Base-by-base conservation (phyloP, 2,113 vertebrate genomes). In the Dicrurus megarhynchus region DNA sequence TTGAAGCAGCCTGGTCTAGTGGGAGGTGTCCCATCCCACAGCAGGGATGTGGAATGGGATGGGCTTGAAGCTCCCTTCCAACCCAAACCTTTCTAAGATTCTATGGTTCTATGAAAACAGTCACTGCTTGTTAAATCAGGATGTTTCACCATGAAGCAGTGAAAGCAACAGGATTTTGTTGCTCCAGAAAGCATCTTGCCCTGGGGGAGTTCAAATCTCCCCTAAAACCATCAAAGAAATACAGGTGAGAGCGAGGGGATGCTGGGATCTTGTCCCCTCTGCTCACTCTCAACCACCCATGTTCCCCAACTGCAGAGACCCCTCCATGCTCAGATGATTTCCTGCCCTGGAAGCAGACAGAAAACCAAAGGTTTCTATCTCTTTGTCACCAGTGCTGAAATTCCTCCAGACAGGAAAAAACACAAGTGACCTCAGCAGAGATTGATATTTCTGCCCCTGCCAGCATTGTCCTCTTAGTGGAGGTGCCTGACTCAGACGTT, bases 281-380 rank as follows among this genome's bases (percentile, higher is more conserved):
- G 59, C 59, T 81, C 39, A 5, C 49, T 37, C 81, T 28, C 3
- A 4, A 50, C 24, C 41, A 65, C 27, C 28, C 3, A 0, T 22
- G n/a, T 5, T 46, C 65, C 50, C 50, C 0, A 0, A 6, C 23
- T 2, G 1, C 67, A 59, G 19, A 57, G 10, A 18, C 13, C 30
- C 47, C 69, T 84, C 82, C 61, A 24, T 63, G 39, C 70, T 68
- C 17, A 1, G 52, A 57, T 35, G 28, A 18, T 73, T 73, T 70
- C 63, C 64, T 90, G 49, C 64, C 86, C 82, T 89, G 61, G 65
- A 59, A 65, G 67, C 47, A 63, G 30, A 9, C 4, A 0, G n/a
- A 32, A 32, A 32, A 74, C 39, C 71, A 18, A 56, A 46, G 27
- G 22, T 93, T 84, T 84, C 86, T 53, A 19, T 52, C 27, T 49